Conservation (phyloP, 1,140 invertebrate genomes). For the Frieseomelitta varia region DNA sequence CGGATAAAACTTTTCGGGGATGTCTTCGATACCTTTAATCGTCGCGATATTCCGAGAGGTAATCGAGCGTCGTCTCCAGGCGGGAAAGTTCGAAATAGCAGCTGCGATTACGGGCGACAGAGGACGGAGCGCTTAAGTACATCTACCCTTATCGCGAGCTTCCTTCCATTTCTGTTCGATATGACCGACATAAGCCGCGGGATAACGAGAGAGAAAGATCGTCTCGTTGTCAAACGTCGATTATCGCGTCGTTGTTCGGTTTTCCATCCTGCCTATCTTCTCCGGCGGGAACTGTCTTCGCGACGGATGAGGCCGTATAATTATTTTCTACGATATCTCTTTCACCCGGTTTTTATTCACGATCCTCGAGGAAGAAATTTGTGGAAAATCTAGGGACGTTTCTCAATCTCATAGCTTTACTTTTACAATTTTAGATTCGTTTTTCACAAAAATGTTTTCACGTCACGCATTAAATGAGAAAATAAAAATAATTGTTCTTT, state of each 20-base stretch:
- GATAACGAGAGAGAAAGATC: slow-evolving; percentile 19
- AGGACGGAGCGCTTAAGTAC: slow-evolving; percentile 24
- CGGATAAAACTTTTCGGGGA: not conserved
- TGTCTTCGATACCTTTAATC: not conserved
- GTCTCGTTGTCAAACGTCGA: slow-evolving; percentile 30
- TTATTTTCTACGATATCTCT: slow-evolving; percentile 53
- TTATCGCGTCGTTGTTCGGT: slow-evolving; percentile 37
- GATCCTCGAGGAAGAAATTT: too few species aligned
- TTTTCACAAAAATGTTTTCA: too few species aligned
- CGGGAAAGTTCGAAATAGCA: not conserved
- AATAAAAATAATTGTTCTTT: too few species aligned
- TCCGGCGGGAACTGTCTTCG: slow-evolving; percentile 30
- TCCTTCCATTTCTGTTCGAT: slow-evolving; percentile 13
- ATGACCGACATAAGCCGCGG: slow-evolving; percentile 54
- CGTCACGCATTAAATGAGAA: too few species aligned
- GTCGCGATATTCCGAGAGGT: not conserved
- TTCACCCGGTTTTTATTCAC: not conserved
- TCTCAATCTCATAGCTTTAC: too few species aligned
- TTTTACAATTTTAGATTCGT: too few species aligned
- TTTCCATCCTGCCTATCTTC: slow-evolving; percentile 13
- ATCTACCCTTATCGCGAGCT: slow-evolving; percentile 40
- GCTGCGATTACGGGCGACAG: slow-evolving; percentile 2
- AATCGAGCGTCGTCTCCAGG: not conserved
- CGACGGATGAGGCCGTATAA: slow-evolving; percentile 51
- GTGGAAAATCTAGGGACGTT: too few species aligned